These are phyloP conservation scores for Rhagoletis pomonella DNA, from an alignment of 1,140 invertebrate species.

Conservation along the genomic window DNA sequence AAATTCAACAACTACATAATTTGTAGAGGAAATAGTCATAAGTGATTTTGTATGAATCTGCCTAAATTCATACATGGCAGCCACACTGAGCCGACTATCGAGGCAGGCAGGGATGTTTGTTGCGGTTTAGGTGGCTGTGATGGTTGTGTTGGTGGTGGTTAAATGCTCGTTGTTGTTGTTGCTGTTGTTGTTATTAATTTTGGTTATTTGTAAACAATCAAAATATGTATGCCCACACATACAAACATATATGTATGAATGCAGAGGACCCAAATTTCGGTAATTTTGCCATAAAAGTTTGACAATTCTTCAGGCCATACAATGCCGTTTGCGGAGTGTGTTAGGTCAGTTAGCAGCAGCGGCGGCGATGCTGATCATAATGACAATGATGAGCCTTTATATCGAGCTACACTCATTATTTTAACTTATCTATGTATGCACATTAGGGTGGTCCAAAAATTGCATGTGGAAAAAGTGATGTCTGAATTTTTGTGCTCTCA, in stretches of 20 bases:
- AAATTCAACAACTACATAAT: conserved; percentile 24
- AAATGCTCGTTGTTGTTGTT: too few relatives aligned
- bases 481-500: too few relatives aligned
- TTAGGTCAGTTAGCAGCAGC: conserved; percentile 14
- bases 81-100: too few relatives aligned
- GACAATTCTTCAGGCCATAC: neutral
- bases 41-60: conserved; percentile 2
- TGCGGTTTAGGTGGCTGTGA: too few relatives aligned
- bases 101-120: too few relatives aligned
- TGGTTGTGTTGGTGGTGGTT: too few relatives aligned
- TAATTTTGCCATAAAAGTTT: neutral
- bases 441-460: too few relatives aligned
- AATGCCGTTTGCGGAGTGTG: neutral
- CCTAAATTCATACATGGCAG: neutral
- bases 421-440: too few relatives aligned
- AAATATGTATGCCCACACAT: neutral
- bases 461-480: too few relatives aligned
- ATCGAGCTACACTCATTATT: too few relatives aligned
- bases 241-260: too few relatives aligned
- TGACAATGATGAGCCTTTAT: conserved; percentile 31
- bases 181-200: conserved; percentile 31
- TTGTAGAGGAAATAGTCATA: conserved; percentile 10
- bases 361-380: neutral
- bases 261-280: neutral
- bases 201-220: conserved; percentile 46